These are phyloP conservation scores for Caenorhabditis imperialis DNA, from an alignment of 2,888 invertebrate genomes.

Conservation along the genomic window DNA sequence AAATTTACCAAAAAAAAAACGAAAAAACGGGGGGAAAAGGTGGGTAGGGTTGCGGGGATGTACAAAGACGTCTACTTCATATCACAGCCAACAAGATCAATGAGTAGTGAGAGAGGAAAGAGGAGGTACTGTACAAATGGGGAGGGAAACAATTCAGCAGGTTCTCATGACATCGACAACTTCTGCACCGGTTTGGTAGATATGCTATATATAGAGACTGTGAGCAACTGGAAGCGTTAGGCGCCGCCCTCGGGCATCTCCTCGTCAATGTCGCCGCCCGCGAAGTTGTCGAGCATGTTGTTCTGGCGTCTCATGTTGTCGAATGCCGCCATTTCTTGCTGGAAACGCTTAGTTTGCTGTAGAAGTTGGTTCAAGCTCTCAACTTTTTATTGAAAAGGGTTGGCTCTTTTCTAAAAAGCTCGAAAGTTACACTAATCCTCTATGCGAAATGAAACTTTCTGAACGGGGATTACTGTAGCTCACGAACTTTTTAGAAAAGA, in stretches of 20 bases:
- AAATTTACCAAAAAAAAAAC: neutral
- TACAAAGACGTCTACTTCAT: slow-evolving; percentile 24
- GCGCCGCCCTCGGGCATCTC: slow-evolving; percentile 36
- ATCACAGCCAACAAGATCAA: slow-evolving; percentile 43
- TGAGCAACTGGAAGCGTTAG: neutral
- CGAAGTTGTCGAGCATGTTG: slow-evolving; percentile 4
- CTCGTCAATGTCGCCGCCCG: slow-evolving; percentile 27
- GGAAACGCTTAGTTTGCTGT: too few species aligned
- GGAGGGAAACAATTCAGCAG: neutral
- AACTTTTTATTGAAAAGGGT: too few species aligned
- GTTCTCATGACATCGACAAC: too few species aligned
- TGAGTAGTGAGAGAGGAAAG: slow-evolving; percentile 17
- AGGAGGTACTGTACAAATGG: slow-evolving; percentile 16
- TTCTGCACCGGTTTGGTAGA: too few species aligned
- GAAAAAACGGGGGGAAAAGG: slow-evolving; percentile 4
- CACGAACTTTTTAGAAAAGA: too few species aligned
- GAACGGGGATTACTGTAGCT: too few species aligned
- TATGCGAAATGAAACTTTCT: too few species aligned
- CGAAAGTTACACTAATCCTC: too few species aligned
- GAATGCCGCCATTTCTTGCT: slow-evolving; percentile 42
- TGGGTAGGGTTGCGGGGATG: slow-evolving; percentile 4
- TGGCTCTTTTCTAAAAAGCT: too few species aligned
- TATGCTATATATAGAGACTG: too few species aligned
- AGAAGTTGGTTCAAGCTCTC: too few species aligned
- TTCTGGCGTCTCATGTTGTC: slow-evolving; percentile 1